A percentile compares a stretch with the other conserved stretches of the same genome.
Conservation (phyloP, 1,140 invertebrate genomes). For the Megathymus violae region DNA sequence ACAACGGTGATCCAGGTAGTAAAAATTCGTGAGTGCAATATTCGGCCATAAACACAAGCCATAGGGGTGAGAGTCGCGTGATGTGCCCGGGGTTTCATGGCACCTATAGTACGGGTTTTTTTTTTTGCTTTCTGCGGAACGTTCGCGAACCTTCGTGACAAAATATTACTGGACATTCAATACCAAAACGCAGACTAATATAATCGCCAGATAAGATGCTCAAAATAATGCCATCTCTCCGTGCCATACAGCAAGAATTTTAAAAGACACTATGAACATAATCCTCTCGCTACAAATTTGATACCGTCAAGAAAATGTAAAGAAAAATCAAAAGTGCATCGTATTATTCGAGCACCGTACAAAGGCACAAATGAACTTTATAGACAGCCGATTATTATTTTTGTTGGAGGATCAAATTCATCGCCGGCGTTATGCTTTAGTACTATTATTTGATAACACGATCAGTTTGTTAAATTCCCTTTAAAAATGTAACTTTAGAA, state of each 20-base stretch:
- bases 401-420: not conserved
- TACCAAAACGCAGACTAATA: no score
- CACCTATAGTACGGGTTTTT: no score
- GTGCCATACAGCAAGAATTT: not conserved
- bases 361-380: constrained; percentile 4
- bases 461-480: not conserved
- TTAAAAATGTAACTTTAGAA: not conserved
- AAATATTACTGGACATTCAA: no score
- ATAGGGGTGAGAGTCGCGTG: no score
- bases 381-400: not conserved
- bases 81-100: no score
- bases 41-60: no score
- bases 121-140: no score
- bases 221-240: no score
- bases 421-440: not conserved
- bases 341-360: not conserved
- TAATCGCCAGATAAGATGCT: no score
- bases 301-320: not conserved
- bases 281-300: not conserved
- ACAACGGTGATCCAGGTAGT: no score
- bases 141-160: no score
- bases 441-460: constrained; percentile 6
- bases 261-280: not conserved
- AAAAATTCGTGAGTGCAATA: no score
- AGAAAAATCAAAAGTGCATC: constrained; percentile 1